phyloP scores from a whole-genome alignment of 2,797 vertebrate genomes.

The Platalea minor region DNA sequence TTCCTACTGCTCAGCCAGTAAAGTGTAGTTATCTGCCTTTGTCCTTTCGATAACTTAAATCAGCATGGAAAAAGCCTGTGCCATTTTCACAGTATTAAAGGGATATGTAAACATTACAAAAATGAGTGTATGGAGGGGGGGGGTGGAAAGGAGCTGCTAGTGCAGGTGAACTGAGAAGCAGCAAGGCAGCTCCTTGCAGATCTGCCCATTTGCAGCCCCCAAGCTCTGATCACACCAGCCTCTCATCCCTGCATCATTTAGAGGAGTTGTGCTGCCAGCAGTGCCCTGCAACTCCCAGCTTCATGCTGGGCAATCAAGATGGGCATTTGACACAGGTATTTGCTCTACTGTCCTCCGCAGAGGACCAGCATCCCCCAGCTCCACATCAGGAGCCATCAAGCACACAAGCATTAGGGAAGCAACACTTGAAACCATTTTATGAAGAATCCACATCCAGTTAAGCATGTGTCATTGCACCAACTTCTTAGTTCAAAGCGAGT shows the following conservation, averaged over 20 bases:
- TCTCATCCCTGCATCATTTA: rapidly evolving
- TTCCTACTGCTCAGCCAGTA: neutral
- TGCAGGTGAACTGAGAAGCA: neutral
- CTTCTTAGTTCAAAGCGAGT: neutral
- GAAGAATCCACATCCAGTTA: neutral
- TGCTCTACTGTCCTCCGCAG: neutral
- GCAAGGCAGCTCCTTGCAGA: neutral
- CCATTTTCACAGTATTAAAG: neutral
- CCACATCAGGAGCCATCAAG: neutral
- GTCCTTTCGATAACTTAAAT: neutral
- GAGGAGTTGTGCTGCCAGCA: neutral
- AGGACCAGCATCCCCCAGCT: neutral
- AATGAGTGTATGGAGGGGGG: neutral
- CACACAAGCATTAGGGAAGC: neutral
- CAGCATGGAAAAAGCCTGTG: neutral
- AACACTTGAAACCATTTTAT: no score
- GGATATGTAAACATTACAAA: rapidly evolving
- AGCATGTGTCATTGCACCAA: rapidly evolving
- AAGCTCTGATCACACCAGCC: neutral
- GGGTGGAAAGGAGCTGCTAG: neutral
- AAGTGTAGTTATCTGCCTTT: rapidly evolving
- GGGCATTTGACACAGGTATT: neutral
- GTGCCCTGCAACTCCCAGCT: rapidly evolving
- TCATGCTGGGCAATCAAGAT: no score
- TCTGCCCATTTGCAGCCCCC: neutral